Percentiles rank a stretch among this genome's conserved stretches.
Conservation (phyloP, 2,888 invertebrate species). For the Pinctada fucata region DNA sequence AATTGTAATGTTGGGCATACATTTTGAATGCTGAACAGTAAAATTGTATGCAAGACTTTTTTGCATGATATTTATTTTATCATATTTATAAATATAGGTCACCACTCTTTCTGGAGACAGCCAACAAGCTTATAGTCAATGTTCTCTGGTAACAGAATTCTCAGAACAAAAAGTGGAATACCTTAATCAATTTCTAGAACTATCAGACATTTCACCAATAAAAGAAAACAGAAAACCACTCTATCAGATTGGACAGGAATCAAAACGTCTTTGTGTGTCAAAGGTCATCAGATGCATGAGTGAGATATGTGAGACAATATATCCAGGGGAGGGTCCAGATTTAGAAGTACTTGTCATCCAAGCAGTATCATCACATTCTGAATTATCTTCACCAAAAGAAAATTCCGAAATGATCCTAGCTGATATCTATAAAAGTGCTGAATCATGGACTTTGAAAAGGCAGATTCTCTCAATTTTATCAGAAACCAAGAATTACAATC, state of each 20-base stretch:
- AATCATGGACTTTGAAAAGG: not conserved
- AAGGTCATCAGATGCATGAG: not conserved
- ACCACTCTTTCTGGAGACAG: not conserved
- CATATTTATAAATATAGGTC: not conserved
- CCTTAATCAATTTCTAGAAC: not conserved
- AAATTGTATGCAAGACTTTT: too few relatives aligned
- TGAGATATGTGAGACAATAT: conserved; percentile 1
- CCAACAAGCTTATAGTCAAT: not conserved
- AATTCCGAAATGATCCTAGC: not conserved
- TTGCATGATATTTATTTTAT: not conserved
- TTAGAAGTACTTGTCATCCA: not conserved
- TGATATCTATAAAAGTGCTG: not conserved
- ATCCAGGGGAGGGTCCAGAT: not conserved
- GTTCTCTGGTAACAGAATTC: not conserved
- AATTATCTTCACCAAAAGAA: not conserved
- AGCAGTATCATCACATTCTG: not conserved
- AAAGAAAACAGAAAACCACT: conserved; percentile 1
- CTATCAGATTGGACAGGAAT: not conserved
- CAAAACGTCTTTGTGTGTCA: conserved; percentile 2
- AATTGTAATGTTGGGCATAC: not conserved
- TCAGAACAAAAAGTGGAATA: not conserved
- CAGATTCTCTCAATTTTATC: not conserved
- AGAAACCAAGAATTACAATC: not conserved
- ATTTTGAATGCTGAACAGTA: not conserved
- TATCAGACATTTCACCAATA: not conserved